Evolutionary conservation across 2,797 vertebrate species (phyloP).

Genomic region (Gephyroberyx darwinii): DNA sequence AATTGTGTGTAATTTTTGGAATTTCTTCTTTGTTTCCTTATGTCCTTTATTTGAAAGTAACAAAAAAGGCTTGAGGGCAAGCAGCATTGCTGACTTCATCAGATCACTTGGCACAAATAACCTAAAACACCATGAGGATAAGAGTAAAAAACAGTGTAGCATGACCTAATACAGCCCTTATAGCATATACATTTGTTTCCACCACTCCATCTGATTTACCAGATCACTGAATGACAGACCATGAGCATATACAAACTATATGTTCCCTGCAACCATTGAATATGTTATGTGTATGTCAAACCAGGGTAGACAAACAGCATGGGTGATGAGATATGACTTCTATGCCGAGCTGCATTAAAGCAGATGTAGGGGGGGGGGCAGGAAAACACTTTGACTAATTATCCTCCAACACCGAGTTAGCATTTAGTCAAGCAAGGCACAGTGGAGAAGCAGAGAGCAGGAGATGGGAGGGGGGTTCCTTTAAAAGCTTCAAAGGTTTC

Average conservation of each 20-base stretch:
- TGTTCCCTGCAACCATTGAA: constrained; percentile 3
- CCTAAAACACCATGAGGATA: too few relatives aligned
- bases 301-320: constrained; percentile 20
- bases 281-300: constrained; percentile 24
- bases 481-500: constrained; percentile 48
- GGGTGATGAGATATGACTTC: constrained; percentile 40
- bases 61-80: not conserved
- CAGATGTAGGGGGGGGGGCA: constrained; percentile 45
- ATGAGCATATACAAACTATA: constrained; percentile 4
- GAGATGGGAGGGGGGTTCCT: constrained; percentile 21
- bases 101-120: not conserved
- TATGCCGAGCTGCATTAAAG: constrained; percentile 47
- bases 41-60: not conserved
- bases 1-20: not conserved
- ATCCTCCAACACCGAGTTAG: constrained; percentile 62
- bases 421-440: constrained; percentile 62
- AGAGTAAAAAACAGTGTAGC: too few relatives aligned
- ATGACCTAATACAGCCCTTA: not conserved
- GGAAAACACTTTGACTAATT: constrained; percentile 77
- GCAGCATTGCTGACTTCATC: not conserved
- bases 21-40: not conserved
- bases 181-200: not conserved
- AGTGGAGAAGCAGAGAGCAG: constrained; percentile 27
- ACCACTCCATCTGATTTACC: not conserved
- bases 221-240: not conserved